Conservation (phyloP, 2,888 invertebrate genomes). For the Minunthozetes semirufus region DNA sequence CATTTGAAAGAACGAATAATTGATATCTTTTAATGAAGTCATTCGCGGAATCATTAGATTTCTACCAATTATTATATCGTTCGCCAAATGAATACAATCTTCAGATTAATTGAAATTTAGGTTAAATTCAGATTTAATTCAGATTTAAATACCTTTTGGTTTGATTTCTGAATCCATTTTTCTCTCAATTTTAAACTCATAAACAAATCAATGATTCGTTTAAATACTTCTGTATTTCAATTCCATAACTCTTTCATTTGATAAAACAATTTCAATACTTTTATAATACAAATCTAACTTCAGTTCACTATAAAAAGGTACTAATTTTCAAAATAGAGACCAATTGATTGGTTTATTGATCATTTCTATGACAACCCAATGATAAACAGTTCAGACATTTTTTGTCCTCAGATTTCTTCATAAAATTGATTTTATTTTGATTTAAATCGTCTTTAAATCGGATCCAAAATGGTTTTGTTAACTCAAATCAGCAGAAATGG, state of each 20-base stretch:
- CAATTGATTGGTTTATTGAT: no score
- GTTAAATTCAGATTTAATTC: neutral
- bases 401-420: no score
- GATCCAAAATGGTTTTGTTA: conserved; percentile 24
- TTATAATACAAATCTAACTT: no score
- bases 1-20: neutral
- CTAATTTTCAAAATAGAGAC: no score
- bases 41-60: conserved; percentile 8
- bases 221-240: neutral
- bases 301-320: no score
- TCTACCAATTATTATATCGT: neutral
- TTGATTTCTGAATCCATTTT: conserved; percentile 5
- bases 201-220: neutral
- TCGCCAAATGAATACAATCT: conserved; percentile 15
- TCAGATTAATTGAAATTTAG: neutral
- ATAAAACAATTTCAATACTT: neutral
- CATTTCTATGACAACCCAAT: no score
- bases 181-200: neutral
- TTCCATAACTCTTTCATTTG: neutral
- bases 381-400: no score
- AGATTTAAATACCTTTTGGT: neutral
- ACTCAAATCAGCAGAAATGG: conserved; percentile 24
- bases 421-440: neutral
- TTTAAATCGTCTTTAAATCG: neutral
- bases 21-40: neutral